phyloP scores from a whole-genome alignment of 2,888 invertebrate genomes.

The Heliconius ethilla region DNA sequence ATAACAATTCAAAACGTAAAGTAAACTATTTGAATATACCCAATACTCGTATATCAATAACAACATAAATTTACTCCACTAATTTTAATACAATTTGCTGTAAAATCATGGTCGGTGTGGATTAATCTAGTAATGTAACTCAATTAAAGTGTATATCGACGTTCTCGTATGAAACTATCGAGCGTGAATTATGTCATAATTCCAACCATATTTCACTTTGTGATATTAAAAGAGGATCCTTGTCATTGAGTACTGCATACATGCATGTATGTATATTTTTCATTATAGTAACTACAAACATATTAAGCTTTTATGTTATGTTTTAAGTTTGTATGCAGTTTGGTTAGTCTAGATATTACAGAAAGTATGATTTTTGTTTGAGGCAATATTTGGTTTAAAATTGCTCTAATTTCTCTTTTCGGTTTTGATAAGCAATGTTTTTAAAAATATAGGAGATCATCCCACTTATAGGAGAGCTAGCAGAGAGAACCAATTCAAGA shows the following conservation, averaged over 20 bases:
- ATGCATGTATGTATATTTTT: not conserved
- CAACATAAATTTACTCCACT: constrained; percentile 8
- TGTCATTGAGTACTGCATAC: not conserved
- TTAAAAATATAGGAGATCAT: no score
- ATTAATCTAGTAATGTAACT: constrained; percentile 22
- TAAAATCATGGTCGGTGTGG: constrained; percentile 14
- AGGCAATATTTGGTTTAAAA: no score
- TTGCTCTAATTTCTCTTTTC: no score
- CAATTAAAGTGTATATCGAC: constrained; percentile 25
- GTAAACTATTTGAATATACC: not conserved
- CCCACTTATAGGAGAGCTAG: no score
- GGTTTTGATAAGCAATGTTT: no score
- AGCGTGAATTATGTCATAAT: constrained; percentile 16
- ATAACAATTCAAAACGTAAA: not conserved
- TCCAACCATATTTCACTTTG: constrained; percentile 19
- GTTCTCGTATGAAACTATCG: constrained; percentile 12
- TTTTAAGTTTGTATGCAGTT: not conserved
- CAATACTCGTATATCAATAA: not conserved
- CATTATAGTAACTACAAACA: not conserved
- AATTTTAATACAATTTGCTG: constrained; percentile 24
- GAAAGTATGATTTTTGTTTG: no score
- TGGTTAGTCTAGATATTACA: not conserved
- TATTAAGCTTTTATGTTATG: not conserved
- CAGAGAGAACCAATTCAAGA: no score
- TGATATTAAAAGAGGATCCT: constrained; percentile 12